Evolutionary conservation across 1,140 invertebrate genomes (phyloP).

Genomic region (Aleiodes sp.): DNA sequence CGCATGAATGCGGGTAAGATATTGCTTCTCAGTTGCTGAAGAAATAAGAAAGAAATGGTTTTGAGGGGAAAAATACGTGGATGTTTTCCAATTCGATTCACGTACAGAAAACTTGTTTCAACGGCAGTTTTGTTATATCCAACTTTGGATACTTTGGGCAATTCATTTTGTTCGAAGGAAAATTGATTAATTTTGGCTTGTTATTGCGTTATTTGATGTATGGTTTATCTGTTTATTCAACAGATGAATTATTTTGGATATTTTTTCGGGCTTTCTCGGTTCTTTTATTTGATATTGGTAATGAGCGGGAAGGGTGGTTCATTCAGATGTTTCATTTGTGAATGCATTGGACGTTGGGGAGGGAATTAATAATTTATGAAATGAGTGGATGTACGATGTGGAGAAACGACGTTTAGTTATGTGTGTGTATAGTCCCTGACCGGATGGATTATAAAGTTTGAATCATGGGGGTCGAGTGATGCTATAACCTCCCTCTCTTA

Average conservation of each 20-base stretch:
- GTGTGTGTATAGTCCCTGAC: slow-evolving; percentile 5
- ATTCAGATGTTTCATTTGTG: slow-evolving; percentile 29
- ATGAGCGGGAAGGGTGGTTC: slow-evolving; percentile 12
- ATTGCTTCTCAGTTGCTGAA: too few species aligned
- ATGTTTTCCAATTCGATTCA: neutral
- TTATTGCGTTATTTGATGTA: neutral
- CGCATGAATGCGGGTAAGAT: slow-evolving; percentile 10
- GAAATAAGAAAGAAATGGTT: too few species aligned
- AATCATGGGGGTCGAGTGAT: neutral
- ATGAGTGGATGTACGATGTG: slow-evolving; percentile 10
- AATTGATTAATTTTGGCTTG: neutral
- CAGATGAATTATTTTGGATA: neutral
- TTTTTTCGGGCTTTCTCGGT: neutral
- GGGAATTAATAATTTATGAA: slow-evolving; percentile 36
- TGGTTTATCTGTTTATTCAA: neutral
- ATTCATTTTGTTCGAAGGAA: too few species aligned
- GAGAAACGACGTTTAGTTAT: neutral
- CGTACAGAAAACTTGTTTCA: too few species aligned
- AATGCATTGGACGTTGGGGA: slow-evolving; percentile 21
- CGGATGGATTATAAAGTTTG: slow-evolving; percentile 4
- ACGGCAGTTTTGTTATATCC: too few species aligned
- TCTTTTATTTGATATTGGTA: slow-evolving; percentile 1
- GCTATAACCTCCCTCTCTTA: neutral
- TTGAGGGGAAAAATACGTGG: neutral
- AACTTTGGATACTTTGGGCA: too few species aligned